Evolutionary conservation across 1,140 invertebrate genomes (phyloP), one percentile per base, ranked within the genome.

Genomic region (Micrasema minimum): DNA sequence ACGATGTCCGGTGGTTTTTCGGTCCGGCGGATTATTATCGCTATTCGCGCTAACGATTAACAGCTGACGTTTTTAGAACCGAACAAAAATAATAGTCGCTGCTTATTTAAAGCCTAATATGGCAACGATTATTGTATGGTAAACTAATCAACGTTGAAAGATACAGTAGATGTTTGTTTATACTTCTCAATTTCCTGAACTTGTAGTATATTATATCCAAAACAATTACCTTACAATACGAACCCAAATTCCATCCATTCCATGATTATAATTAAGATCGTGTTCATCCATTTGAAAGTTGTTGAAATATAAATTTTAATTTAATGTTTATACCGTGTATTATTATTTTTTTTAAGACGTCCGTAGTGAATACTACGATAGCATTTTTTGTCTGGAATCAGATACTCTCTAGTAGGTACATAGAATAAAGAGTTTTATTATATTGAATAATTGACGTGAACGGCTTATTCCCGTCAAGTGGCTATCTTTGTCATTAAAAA

Each of bases 261-360:
- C 22, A 23, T 12, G 48, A 23, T 51, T 20, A 51, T 23, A 20
- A 51, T 51, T 51, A 20, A 51, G 11, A 20, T 23, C 20, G 48
- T 51, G 48, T 12, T 18, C 48, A 51, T 14, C 48, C 18, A 51
- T 5, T 20, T 51, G 48, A 51, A 23, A 51, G 48, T 51, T 51
- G 48, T 18, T 57, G 53, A 16, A 57, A 57, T 57, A 16, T 57
- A 7, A 57, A 37, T 57, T 57, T 57, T 57, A 57, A 57, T 57
- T 57, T n/a, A 57, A 57, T 57, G 37, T 16, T 55, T 57, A 35
- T 37, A 4, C 1, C 31, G n/a, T 37, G 53, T 57, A 35, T 57
- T 57, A n/a, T 12, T 57, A 37, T 57, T 57, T 18, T 23, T 57
- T 31, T 57, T 51, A 37, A 57, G 53, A 31, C 53, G 14, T 38